Base-by-base conservation (phyloP, 1,140 invertebrate species). In the Ganaspis sp. region DNA sequence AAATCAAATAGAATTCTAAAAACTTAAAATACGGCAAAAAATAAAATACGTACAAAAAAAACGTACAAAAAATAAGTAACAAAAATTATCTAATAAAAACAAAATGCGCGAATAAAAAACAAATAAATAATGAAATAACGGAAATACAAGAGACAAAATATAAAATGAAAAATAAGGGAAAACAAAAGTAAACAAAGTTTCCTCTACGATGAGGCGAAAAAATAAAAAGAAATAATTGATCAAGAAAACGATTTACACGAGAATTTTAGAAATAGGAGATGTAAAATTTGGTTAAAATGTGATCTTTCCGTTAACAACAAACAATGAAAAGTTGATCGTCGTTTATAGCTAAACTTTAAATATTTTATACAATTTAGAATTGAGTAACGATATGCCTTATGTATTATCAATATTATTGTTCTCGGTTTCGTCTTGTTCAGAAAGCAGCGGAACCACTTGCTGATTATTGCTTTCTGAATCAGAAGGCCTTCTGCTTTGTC, bases 401-500 rank as follows among this genome's bases (percentile, higher is more conserved):
- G 74, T 76, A 75, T 81, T 78, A 75, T 45, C 72, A 37, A 76
- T 81, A 42, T 77, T 79, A 11, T 73, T 12, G 17, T 78, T 77
- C 26, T 88, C 89, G 1, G 77, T 88, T 72, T 91, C 90, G n/a
- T 91, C 90, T 54, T 91, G 90, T 73, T 91, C 90, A 11, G 88
- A 86, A 15, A 91, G 85, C n/a, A 91, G 70, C 6, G 90, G 90
- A 12, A 91, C 87, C 5, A 84, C 86, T 42, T 91, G 90, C 19
- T 90, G 89, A 64, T 87, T 84, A 34, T 86, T 88, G 71, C 82
- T 85, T 38, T 85, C 85, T 0, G 79, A 74, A 21, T 87, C 87
- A 5, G 86, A 89, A 23, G 89, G 88, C 72, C 88, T 87, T 64
- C 87, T 85, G 58, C 83, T 90, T 58, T 89, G 89, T 70, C 86